Base-by-base conservation (phyloP, 2,888 invertebrate genomes). In the Phanerotoma sp. region DNA sequence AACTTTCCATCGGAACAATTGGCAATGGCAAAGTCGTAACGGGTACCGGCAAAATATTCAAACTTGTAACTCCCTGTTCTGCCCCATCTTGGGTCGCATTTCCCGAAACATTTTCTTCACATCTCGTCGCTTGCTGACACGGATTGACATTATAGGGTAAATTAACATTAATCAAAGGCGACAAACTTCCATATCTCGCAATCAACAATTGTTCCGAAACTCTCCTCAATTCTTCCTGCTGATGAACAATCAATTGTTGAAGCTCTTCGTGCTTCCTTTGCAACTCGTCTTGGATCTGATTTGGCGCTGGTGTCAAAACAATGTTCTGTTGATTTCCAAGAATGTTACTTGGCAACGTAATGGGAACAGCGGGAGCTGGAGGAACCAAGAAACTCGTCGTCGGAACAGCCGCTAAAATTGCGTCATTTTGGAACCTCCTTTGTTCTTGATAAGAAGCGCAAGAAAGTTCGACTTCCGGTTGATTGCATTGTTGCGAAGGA, bases 131-230 rank as follows among this genome's bases (percentile, higher is more conserved):
- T 46, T 68, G 64, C 47, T 69, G 71, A 41, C 68, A 69, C 18
- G 66, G 51, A 22, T 66, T 71, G 5, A 60, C 48, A 42, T 65
- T 69, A 56, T 71, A 72, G 2, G 72, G 66, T 22, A 72, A 28
- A 67, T 72, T 69, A 55, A 77, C 78, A 64, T 78, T 78, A 11
- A 78, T 61, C 38, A 78, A 56, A 2, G 78, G 76, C 11, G 77
- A 72, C 16, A 74, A 64, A 51, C 92, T 82, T 5, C 91, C 91
- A 62, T 91, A 87, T 67, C 89, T 83, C 0, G 92, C 89, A 75
- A 93, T 85, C 44, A 92, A 75, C 50, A 94, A 79, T 70, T 93
- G 93, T 71, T 93, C 92, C n/a, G 92, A 92, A 1, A 94, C 90
- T 62, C 87, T 83, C 38, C 89, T 82, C 62, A 94, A 77, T 74